Evolutionary conservation across 2,113 vertebrate genomes (phyloP).

Genomic region (Orycteropus afer): DNA sequence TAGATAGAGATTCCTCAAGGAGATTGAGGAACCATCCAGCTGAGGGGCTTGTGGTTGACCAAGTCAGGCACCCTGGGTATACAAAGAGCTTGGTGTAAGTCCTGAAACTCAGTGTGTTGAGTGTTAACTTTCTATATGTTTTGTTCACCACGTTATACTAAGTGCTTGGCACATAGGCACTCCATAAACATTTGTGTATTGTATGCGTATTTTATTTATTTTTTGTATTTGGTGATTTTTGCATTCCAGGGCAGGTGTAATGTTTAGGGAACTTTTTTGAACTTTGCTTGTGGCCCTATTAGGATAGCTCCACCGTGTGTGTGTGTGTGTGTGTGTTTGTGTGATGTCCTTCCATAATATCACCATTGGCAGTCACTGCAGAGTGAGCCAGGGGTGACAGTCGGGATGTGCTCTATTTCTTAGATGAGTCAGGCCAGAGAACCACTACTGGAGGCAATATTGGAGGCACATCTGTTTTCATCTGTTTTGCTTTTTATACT

Average conservation of each 20-base stretch:
- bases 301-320: background rate
- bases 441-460: background rate
- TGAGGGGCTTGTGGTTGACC: background rate
- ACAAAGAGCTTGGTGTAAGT: background rate
- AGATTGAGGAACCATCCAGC: background rate
- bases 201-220: background rate
- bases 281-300: background rate
- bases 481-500: background rate
- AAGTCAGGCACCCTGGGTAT: background rate
- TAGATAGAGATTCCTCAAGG: background rate
- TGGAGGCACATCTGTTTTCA: background rate
- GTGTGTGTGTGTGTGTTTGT: background rate
- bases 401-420: background rate
- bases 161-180: background rate
- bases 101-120: background rate
- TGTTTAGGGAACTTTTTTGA: conserved; percentile 7
- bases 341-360: background rate
- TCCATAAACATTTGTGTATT: conserved; percentile 17
- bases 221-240: background rate
- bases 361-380: background rate
- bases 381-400: background rate
- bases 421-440: background rate
- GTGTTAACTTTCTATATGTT: background rate
- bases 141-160: background rate
- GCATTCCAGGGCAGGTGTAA: background rate